Evolutionary conservation across 2,113 vertebrate species (phyloP).

Genomic region (Passer domesticus): DNA sequence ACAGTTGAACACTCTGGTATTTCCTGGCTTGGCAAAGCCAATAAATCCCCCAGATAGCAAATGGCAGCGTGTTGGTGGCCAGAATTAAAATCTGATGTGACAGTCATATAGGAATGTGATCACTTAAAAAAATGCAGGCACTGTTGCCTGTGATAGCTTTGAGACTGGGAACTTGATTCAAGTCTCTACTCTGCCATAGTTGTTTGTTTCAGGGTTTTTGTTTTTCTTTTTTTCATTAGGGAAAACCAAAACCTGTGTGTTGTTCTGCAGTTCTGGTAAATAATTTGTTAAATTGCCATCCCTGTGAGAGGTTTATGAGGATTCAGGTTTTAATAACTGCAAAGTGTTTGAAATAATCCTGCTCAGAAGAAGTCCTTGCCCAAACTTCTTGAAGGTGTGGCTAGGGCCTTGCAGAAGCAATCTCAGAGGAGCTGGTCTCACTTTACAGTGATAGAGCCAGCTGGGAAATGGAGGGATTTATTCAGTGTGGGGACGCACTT

Average conservation of each 20-base stretch:
- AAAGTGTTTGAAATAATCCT: not conserved
- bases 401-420: not conserved
- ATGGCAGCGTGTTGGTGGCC: not conserved
- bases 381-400: not conserved
- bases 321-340: not conserved
- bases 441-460: accelerated
- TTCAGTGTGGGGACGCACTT: not conserved
- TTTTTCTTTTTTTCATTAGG: not conserved
- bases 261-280: not conserved
- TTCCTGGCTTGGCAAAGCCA: not conserved
- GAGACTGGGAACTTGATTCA: not conserved
- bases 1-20: not conserved
- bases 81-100: not conserved
- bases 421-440: not conserved
- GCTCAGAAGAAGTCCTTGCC: not conserved
- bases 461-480: not conserved
- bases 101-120: not conserved
- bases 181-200: not conserved
- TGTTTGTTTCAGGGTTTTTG: not conserved
- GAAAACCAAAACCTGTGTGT: not conserved
- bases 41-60: not conserved
- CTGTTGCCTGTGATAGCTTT: not conserved
- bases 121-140: not conserved
- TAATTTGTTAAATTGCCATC: not conserved
- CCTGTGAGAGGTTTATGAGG: not conserved